phyloP scores from a whole-genome alignment of 2,888 invertebrate genomes.

The Rhagonycha fulva region DNA sequence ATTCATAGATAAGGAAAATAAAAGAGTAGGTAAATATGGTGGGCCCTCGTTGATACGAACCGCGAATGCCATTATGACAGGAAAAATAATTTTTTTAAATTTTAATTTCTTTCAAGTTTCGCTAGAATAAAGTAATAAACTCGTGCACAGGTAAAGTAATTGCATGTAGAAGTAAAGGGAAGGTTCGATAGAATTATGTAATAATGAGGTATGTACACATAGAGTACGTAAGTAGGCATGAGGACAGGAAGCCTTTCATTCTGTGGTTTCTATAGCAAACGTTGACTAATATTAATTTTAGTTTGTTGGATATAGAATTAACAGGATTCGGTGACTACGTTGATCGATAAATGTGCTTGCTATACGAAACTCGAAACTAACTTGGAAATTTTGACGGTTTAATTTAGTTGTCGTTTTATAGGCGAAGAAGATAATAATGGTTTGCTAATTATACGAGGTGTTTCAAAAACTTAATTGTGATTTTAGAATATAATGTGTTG shows the following conservation, averaged over 20 bases:
- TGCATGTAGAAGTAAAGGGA: not conserved
- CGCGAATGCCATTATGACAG: not conserved
- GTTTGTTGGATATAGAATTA: constrained; percentile 1
- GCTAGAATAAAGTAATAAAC: not conserved
- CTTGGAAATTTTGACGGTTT: not conserved
- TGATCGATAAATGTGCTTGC: not conserved
- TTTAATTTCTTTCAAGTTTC: not conserved
- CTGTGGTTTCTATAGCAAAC: constrained; percentile 2
- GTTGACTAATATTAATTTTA: constrained; percentile 2
- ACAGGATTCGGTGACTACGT: not conserved
- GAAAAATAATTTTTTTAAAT: not conserved
- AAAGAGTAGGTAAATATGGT: not conserved
- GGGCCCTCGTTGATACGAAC: not conserved
- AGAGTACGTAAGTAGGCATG: not conserved
- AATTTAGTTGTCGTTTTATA: not conserved
- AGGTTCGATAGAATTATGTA: not conserved
- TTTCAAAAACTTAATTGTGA: not conserved
- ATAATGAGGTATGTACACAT: not conserved
- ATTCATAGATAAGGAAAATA: not conserved
- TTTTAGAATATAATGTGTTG: not conserved
- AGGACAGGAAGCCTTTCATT: not conserved
- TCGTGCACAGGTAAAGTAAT: not conserved
- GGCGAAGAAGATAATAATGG: not conserved
- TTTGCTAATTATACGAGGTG: not conserved
- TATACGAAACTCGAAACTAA: not conserved